Conservation (phyloP, 2,888 invertebrate genomes). For the Diarsia mendica region DNA sequence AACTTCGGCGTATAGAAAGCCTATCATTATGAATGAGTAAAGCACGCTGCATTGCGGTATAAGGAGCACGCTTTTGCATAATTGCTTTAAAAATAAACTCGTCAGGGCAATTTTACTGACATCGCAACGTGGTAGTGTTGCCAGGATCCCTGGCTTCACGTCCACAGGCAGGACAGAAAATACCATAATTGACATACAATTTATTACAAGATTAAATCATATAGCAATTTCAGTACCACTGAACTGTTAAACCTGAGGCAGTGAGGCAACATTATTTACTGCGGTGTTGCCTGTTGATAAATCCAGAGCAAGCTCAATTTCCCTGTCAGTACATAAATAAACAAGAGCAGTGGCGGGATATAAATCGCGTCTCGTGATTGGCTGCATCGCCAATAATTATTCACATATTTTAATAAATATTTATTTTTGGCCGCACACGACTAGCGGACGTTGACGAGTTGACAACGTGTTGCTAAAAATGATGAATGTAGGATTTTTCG, state of each 20-base stretch:
- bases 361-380: conserved; percentile 71
- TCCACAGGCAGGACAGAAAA: conserved; percentile 11
- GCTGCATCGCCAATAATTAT: conserved; percentile 72
- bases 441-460: conserved; percentile 59
- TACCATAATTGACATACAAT: conserved; percentile 56
- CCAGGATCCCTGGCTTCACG: conserved; percentile 21
- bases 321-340: conserved; percentile 72
- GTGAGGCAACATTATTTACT: conserved; percentile 56
- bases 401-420: conserved; percentile 75
- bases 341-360: conserved; percentile 67
- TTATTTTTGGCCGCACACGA: conserved; percentile 67
- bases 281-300: conserved; percentile 56
- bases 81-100: conserved; percentile 32
- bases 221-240: conserved; percentile 58
- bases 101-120: conserved; percentile 9
- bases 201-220: conserved; percentile 58
- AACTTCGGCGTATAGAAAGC: conserved; percentile 19
- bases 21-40: conserved; percentile 22
- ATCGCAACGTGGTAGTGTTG: conserved; percentile 4
- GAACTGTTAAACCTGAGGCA: conserved; percentile 58
- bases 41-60: background rate
- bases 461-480: conserved; percentile 64
- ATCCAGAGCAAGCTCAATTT: conserved; percentile 67
- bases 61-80: conserved; percentile 31
- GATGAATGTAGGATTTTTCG: conserved; percentile 59